Evolutionary conservation across 1,140 invertebrate species (phyloP).

Genomic region (Drosophila sp.): DNA sequence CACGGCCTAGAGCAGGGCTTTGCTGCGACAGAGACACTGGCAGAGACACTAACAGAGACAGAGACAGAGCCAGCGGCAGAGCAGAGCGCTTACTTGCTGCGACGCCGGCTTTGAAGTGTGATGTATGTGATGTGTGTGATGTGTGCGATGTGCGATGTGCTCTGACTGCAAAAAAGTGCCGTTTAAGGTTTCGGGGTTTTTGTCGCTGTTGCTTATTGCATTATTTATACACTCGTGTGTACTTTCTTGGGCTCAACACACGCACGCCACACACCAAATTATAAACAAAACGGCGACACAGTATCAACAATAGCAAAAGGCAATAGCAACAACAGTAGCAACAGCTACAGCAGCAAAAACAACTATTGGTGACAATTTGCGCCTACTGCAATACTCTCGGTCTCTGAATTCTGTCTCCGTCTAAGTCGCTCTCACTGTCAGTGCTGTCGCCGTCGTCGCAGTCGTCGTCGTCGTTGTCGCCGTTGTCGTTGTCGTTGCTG

Average conservation of each 20-base stretch:
- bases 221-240: slow-evolving; percentile 62
- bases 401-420: slow-evolving; percentile 19
- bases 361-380: slow-evolving; percentile 74
- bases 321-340: slow-evolving; percentile 34
- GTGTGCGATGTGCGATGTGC: no score
- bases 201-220: slow-evolving; percentile 61
- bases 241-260: slow-evolving; percentile 46
- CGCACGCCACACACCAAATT: slow-evolving; percentile 46
- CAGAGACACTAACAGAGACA: slow-evolving; percentile 5
- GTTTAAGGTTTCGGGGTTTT: slow-evolving; percentile 68
- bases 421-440: slow-evolving; percentile 38
- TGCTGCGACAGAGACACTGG: slow-evolving; percentile 14
- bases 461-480: slow-evolving; percentile 6
- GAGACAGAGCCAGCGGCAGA: slow-evolving; percentile 6
- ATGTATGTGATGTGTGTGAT: no score
- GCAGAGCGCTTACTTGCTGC: slow-evolving; percentile 10
- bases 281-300: slow-evolving; percentile 64
- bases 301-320: slow-evolving; percentile 39
- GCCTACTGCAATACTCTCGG: slow-evolving; percentile 67
- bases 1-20: slow-evolving; percentile 50
- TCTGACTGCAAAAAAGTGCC: slow-evolving; percentile 77
- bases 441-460: slow-evolving; percentile 26
- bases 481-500: slow-evolving; percentile 3
- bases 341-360: slow-evolving; percentile 28
- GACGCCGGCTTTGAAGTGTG: slow-evolving; percentile 54